A percentile compares a stretch with the other conserved stretches of the same genome.
Evolutionary conservation across 2,113 vertebrate genomes (phyloP).

Genomic region (Etia nguti): DNA sequence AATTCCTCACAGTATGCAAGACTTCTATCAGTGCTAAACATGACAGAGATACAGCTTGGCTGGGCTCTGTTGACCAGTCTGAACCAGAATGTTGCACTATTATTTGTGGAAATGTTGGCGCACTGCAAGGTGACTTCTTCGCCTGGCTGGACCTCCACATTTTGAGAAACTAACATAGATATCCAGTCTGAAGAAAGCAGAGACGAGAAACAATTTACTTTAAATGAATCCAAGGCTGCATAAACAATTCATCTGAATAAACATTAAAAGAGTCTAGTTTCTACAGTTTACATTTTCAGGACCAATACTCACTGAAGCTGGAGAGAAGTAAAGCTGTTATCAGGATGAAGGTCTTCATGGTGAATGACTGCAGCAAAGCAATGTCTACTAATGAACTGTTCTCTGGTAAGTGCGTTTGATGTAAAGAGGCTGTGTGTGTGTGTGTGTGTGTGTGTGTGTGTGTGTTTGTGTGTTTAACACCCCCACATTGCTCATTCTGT

Average conservation of each 20-base stretch:
- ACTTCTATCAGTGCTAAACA: fast-evolving
- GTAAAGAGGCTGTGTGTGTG: not conserved
- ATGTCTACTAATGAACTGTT: not conserved
- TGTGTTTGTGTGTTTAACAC: not conserved
- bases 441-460: not conserved
- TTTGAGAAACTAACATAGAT: not conserved
- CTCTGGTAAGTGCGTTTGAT: not conserved
- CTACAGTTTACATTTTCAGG: not conserved
- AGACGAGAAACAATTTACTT: not conserved
- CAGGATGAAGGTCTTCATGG: not conserved
- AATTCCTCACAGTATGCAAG: not conserved
- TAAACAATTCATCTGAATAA: not conserved
- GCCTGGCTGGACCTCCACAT: not conserved
- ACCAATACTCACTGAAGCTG: not conserved
- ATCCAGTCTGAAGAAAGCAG: not conserved
- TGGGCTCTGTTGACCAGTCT: not conserved
- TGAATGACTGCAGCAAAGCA: not conserved
- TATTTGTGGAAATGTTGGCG: not conserved
- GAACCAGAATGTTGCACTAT: not conserved
- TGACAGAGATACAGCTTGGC: not conserved
- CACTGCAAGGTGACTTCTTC: not conserved
- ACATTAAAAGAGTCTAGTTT: not conserved
- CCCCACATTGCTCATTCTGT: not conserved
- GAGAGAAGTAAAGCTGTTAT: not conserved
- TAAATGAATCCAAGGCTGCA: not conserved